Conservation (phyloP, 1,140 invertebrate species). For the Hyles vespertilio region DNA sequence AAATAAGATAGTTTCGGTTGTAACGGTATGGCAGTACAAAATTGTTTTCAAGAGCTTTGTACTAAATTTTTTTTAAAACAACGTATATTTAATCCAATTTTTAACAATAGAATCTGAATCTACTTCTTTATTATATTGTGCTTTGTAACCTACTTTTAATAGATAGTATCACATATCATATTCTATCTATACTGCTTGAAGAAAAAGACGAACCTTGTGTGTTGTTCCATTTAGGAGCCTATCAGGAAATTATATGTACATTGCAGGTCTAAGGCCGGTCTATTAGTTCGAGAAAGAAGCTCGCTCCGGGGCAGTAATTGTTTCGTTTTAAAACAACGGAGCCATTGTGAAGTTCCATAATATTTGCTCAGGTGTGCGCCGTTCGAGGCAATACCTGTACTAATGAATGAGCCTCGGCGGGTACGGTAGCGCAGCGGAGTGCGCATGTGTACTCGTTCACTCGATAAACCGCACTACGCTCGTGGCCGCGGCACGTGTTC, state of each 20-base stretch:
- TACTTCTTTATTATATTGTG: no score
- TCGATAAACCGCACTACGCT: constrained; percentile 66
- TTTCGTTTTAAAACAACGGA: constrained; percentile 45
- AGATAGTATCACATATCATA: no score
- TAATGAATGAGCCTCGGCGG: constrained; percentile 62
- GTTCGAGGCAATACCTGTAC: constrained; percentile 32
- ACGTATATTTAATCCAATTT: no score
- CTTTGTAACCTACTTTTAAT: no score
- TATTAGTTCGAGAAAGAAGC: background rate
- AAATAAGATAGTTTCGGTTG: no score
- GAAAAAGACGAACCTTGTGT: no score
- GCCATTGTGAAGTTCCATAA: constrained; percentile 51
- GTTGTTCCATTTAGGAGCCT: background rate
- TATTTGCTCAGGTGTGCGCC: constrained; percentile 68
- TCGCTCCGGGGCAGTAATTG: constrained; percentile 33
- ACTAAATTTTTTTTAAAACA: no score
- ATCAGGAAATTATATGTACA: background rate
- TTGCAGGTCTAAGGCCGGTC: no score
- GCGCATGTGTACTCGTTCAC: constrained; percentile 64
- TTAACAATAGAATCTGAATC: no score
- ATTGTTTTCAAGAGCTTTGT: no score
- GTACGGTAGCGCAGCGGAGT: constrained; percentile 37
- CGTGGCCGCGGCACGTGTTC: constrained; percentile 57
- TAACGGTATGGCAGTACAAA: no score
- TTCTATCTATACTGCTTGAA: no score